phyloP scores from a whole-genome alignment of 2,797 vertebrate species.

The Tragopan temminckii region DNA sequence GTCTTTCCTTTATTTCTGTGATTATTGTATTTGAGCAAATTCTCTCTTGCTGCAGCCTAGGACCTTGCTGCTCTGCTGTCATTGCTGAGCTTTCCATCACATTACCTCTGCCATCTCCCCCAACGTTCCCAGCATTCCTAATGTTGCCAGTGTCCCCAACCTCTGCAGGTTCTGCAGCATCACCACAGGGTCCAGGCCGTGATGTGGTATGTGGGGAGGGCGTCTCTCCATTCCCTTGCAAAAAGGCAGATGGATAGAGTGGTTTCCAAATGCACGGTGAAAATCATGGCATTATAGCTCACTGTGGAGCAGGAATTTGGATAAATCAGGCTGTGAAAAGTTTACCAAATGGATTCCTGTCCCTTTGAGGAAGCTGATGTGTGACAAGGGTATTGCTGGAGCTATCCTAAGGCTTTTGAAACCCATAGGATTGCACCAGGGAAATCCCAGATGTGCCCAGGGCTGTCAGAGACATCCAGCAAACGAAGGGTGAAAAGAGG shows the following conservation, averaged over 20 bases:
- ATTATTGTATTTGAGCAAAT: too few species aligned
- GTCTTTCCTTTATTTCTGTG: too few species aligned
- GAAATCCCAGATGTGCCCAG: background rate
- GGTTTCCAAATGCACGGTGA: background rate
- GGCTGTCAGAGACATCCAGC: conserved; percentile 24
- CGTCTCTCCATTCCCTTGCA: background rate
- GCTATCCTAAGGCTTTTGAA: background rate
- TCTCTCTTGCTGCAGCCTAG: too few species aligned
- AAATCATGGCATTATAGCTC: background rate
- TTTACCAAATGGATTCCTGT: background rate
- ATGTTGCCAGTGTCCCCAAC: background rate
- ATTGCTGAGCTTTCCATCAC: too few species aligned
- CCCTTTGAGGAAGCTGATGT: background rate
- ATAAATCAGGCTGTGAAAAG: background rate
- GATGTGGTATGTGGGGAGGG: rapidly evolving
- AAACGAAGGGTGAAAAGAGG: conserved; percentile 31
- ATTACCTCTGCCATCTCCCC: too few species aligned
- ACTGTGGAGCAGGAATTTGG: background rate
- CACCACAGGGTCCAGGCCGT: rapidly evolving
- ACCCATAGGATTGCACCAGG: background rate
- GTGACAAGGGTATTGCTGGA: background rate
- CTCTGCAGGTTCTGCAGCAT: background rate
- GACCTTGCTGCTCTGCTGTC: too few species aligned
- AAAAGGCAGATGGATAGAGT: background rate
- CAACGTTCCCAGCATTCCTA: background rate